phyloP scores from a whole-genome alignment of 2,113 vertebrate genomes.

The Macrotis lagotis region DNA sequence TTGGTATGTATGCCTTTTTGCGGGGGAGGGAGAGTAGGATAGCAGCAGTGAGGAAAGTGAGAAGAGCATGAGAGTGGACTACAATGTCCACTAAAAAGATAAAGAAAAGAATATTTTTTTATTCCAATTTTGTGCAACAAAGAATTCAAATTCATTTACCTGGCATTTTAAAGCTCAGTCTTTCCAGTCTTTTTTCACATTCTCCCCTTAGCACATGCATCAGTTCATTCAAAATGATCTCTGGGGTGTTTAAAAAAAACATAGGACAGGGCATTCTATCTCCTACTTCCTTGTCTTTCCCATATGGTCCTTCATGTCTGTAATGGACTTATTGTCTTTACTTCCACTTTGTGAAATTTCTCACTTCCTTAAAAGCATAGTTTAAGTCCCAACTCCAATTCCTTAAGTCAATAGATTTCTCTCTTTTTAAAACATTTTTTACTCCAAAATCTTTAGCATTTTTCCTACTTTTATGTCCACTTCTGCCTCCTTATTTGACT shows the following conservation, averaged over 20 bases:
- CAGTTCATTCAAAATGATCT: neutral
- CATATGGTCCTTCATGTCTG: neutral
- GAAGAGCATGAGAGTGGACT: neutral
- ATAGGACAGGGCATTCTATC: neutral
- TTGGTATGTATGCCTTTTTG: neutral
- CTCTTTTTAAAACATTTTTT: neutral
- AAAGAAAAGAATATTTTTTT: neutral
- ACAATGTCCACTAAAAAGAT: neutral
- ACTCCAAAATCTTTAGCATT: neutral
- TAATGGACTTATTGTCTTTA: neutral
- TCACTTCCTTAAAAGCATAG: neutral
- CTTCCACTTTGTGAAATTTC: neutral
- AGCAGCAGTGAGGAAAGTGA: rapidly evolving
- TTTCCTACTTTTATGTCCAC: neutral
- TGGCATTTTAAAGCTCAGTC: neutral
- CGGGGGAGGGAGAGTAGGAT: neutral
- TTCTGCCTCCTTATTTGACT: neutral
- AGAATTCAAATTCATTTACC: neutral
- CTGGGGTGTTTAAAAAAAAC: neutral
- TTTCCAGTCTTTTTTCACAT: neutral
- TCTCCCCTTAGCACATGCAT: neutral
- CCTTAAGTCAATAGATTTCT: neutral
- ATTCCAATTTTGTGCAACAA: neutral
- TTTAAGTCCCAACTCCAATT: neutral
- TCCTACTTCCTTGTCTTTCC: neutral